Conservation (phyloP, 1,140 invertebrate genomes). For the Heliconius hewitsoni region DNA sequence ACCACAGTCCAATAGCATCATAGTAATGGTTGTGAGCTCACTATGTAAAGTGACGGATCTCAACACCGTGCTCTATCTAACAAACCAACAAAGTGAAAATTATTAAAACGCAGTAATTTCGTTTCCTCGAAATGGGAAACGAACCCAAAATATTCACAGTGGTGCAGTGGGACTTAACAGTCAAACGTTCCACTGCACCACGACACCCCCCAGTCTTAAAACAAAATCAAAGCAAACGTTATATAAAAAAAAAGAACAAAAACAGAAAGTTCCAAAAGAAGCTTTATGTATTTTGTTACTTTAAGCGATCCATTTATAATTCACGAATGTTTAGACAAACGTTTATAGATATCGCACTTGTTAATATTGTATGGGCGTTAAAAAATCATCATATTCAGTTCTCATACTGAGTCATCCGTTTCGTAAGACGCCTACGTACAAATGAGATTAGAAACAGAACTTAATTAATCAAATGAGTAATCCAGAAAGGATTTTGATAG, state of each 20-base stretch:
- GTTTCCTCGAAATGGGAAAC: no score
- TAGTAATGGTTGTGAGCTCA: no score
- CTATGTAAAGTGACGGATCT: no score
- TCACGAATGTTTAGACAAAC: conserved; percentile 30
- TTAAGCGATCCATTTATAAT: conserved; percentile 13
- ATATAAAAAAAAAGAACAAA: not conserved
- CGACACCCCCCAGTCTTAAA: not conserved
- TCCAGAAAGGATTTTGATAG: conserved; percentile 26
- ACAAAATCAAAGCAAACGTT: not conserved
- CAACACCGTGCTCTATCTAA: no score
- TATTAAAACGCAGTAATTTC: no score
- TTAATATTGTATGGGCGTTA: conserved; percentile 27
- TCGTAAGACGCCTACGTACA: conserved; percentile 33
- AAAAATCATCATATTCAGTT: conserved; percentile 32
- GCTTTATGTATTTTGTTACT: conserved; percentile 3
- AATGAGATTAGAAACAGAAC: conserved; percentile 38
- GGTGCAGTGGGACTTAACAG: no score
- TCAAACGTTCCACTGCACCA: no score
- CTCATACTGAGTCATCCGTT: conserved; percentile 34
- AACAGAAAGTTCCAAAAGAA: not conserved
- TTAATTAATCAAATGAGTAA: conserved; percentile 41
- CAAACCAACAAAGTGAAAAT: no score
- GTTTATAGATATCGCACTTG: conserved; percentile 31
- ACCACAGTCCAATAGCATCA: no score
- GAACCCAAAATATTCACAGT: no score